Conservation (phyloP, 2,113 vertebrate species). For the Struthidea cinerea region DNA sequence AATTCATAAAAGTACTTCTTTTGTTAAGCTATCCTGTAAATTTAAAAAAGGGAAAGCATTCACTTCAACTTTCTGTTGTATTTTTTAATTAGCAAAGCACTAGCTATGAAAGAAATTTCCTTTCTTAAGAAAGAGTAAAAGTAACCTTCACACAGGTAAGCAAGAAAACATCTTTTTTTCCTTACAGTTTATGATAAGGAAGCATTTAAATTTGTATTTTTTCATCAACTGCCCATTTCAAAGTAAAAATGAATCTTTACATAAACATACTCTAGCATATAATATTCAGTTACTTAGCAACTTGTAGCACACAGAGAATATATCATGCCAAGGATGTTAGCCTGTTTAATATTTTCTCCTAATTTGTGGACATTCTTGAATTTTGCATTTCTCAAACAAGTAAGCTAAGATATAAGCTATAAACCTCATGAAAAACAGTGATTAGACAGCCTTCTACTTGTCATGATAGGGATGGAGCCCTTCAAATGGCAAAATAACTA, state of each 20-base stretch:
- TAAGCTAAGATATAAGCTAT: not conserved
- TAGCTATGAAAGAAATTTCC: not conserved
- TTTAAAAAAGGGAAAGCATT: not conserved
- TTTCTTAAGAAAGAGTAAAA: not conserved
- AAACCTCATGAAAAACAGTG: not conserved
- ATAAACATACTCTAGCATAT: not conserved
- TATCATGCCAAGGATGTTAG: not conserved
- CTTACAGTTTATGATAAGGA: not conserved
- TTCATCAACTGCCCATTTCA: not conserved
- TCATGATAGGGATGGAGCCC: not conserved
- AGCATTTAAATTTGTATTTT: not conserved
- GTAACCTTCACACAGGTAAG: not conserved
- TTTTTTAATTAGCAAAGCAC: not conserved
- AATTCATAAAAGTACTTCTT: not conserved
- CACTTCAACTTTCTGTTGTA: not conserved
- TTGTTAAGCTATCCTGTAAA: not conserved
- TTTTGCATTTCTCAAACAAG: not conserved
- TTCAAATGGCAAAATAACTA: not conserved
- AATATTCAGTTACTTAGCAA: constrained; percentile 42
- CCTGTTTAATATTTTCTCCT: not conserved
- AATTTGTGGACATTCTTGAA: not conserved
- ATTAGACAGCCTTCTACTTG: not conserved
- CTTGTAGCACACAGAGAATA: not conserved
- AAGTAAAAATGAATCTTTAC: not conserved
- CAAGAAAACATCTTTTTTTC: not conserved